Evolutionary conservation across 2,797 vertebrate genomes (phyloP).

Genomic region (Naso thynnoides): DNA sequence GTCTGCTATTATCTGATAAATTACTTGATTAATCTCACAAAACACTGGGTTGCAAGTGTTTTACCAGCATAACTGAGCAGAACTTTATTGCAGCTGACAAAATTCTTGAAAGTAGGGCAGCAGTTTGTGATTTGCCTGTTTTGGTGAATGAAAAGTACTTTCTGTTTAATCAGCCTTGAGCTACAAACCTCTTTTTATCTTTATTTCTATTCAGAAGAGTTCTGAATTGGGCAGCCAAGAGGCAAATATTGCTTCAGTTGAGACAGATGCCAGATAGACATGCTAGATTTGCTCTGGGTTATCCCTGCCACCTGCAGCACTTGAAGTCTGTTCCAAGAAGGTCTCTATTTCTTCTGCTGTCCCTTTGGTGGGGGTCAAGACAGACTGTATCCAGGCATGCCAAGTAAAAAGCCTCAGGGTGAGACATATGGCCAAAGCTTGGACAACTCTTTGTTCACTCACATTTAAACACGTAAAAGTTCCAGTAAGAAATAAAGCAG

Average conservation of each 20-base stretch:
- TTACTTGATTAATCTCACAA: background rate
- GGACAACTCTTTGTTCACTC: constrained; percentile 21
- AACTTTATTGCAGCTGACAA: constrained; percentile 7
- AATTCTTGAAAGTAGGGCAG: background rate
- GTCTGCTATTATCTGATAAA: background rate
- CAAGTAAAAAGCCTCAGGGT: constrained; percentile 48
- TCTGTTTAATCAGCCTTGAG: constrained; percentile 2
- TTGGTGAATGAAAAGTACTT: constrained; percentile 1
- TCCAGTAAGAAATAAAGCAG: constrained; percentile 3
- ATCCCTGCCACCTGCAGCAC: constrained; percentile 48
- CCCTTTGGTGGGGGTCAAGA: constrained; percentile 38
- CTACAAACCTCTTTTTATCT: constrained; percentile 1
- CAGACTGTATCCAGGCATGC: constrained; percentile 63
- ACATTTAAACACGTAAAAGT: constrained; percentile 4
- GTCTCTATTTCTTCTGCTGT: constrained; percentile 38
- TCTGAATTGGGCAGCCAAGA: constrained; percentile 19
- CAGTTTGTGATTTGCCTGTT: background rate
- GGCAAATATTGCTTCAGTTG: background rate
- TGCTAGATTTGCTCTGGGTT: constrained; percentile 46
- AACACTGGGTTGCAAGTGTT: background rate
- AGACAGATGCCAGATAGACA: constrained; percentile 50
- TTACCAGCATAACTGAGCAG: background rate
- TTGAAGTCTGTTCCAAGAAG: constrained; percentile 50
- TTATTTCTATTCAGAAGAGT: background rate
- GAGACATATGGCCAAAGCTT: constrained; percentile 26